Evolutionary conservation across 1,140 invertebrate genomes (phyloP), one percentile per base, ranked within the genome.

Genomic region (Sminthurinus signatus): DNA sequence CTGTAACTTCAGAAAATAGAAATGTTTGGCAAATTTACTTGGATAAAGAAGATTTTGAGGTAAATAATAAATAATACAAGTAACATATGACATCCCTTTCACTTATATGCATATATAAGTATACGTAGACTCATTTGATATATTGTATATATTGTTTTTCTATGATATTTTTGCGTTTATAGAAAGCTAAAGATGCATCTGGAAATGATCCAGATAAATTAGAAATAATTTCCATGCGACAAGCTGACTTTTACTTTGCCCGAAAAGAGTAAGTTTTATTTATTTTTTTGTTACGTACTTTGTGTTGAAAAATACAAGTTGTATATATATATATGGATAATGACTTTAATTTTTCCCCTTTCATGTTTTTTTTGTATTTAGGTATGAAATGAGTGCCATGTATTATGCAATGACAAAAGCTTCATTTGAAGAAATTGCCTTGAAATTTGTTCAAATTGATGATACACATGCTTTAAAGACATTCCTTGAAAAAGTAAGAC

Each of bases 381-480:
- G 84, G 55, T 88, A 88, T 73, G 83, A 88, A 63, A 83, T 86
- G 69, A 93, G 92, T 77, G 95, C 94, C 0, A 78, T 86, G 64
- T 84, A 89, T 60, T 97, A 88, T 78, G 91, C 94, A 0, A 84
- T 91, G 72, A 93, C 91, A 0, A 84, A 89, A 71, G 86, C 86
- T n/a, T 90, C 91, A 15, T 97, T 98, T 77, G 94, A 97, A 80
- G 90, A 93, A 74, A 84, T 97, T 25, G 89, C 91, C 39, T 79
- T 98, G 0, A 96, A 96, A 76, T 96, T 97, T 77, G 81, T 97
- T 51, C 82, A 90, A 77, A 80, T 87, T 4, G 81, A 87, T 56
- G 81, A 96, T 75, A 86, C 89, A 60, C 83, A 89, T 73, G 88
- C 93, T 1, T 78, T 98, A 29, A 91, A 93, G 77, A 85, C 85